Percentiles rank a stretch among this genome's conserved stretches.
phyloP scores from a whole-genome alignment of 2,113 vertebrate genomes.

The Sinocyclocheilus rhinocerous region DNA sequence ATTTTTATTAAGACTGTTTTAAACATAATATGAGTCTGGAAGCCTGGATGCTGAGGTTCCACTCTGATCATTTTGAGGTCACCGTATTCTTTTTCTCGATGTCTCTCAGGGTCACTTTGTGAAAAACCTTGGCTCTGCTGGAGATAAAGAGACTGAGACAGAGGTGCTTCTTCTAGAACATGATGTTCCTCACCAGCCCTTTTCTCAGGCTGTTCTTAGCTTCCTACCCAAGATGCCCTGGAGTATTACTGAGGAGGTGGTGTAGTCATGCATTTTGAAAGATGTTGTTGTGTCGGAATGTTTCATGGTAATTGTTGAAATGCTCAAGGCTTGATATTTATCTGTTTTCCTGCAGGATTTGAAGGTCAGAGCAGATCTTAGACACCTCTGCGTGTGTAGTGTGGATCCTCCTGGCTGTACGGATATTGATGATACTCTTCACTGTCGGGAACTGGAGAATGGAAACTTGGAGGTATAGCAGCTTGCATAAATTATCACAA shows the following conservation, averaged over 20 bases:
- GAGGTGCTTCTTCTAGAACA: slow-evolving; percentile 95
- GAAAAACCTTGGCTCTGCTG: slow-evolving; percentile 86
- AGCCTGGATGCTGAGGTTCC: neutral
- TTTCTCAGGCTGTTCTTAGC: slow-evolving; percentile 91
- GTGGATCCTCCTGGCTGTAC: slow-evolving; percentile 98
- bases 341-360: slow-evolving; percentile 80
- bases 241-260: slow-evolving; percentile 87
- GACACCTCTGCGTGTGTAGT: slow-evolving; percentile 88
- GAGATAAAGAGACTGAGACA: slow-evolving; percentile 93
- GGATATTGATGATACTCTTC: slow-evolving; percentile 96
- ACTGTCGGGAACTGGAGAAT: slow-evolving; percentile 84
- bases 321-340: neutral
- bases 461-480: slow-evolving; percentile 87
- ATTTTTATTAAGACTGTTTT: neutral
- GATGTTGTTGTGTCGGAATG: neutral
- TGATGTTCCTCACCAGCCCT: slow-evolving; percentile 93
- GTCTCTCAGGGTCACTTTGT: slow-evolving; percentile 92
- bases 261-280: neutral
- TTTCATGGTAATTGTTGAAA: neutral
- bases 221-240: slow-evolving; percentile 95
- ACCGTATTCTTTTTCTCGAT: slow-evolving; percentile 52
- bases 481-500: neutral
- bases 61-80: neutral
- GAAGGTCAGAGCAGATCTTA: slow-evolving; percentile 84
- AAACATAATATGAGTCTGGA: neutral